Evolutionary conservation across 2,888 invertebrate genomes (phyloP).

Genomic region (Standfussiana lucernea): DNA sequence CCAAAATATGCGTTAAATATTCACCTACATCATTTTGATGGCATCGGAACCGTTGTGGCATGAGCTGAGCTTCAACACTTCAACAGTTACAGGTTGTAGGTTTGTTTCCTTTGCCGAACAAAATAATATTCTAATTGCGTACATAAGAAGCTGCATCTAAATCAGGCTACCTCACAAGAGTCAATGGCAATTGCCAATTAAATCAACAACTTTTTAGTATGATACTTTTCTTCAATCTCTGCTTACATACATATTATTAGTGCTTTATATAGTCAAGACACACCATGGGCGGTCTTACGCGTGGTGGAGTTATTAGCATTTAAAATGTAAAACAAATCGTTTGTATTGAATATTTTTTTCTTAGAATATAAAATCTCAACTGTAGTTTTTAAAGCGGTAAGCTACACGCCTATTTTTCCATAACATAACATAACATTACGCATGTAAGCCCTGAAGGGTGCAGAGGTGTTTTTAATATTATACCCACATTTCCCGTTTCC

Average conservation of each 20-base stretch:
- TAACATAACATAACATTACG: too few species aligned
- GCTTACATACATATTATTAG: constrained; percentile 43
- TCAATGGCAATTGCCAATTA: constrained; percentile 14
- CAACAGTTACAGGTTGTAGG: too few species aligned
- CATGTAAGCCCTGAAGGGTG: too few species aligned
- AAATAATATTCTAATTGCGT: not conserved
- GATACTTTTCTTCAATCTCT: not conserved
- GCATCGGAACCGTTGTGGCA: not conserved
- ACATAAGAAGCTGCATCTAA: not conserved
- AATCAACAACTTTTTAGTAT: constrained; percentile 35
- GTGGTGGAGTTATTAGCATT: constrained; percentile 14
- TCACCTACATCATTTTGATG: not conserved
- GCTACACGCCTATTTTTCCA: not conserved
- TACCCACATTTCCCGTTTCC: too few species aligned
- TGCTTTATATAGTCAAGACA: constrained; percentile 14
- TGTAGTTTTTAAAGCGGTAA: not conserved
- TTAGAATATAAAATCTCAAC: not conserved
- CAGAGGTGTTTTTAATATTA: too few species aligned
- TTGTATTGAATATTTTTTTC: constrained; percentile 1
- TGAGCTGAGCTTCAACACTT: too few species aligned
- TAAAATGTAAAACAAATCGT: constrained; percentile 31
- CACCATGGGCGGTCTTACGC: constrained; percentile 33
- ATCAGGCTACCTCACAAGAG: constrained; percentile 2
- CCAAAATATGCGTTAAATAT: not conserved
- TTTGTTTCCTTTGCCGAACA: not conserved